These are phyloP conservation scores for Paragorgia papillata DNA, from an alignment of 92 coral and sea anemone genomes.

Conservation along the genomic window DNA sequence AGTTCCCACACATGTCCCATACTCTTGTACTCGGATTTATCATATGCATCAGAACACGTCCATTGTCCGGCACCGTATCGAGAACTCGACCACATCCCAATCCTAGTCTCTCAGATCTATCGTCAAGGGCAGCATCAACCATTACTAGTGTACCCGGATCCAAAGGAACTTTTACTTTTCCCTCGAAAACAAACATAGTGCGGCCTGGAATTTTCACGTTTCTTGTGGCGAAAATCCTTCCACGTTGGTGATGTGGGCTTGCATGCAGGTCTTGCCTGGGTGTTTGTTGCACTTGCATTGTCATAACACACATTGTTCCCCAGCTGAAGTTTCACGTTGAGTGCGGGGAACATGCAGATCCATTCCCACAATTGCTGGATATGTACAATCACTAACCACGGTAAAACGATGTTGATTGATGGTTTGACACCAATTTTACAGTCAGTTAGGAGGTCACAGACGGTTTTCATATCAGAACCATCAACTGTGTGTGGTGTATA, in stretches of 20 bases:
- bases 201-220: conserved; percentile 9
- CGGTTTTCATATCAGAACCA: not conserved
- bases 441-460: conserved; percentile 6
- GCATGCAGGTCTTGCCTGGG: not conserved
- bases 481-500: conserved; percentile 8
- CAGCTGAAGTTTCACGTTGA: not conserved
- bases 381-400: conserved; percentile 1
- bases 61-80: conserved; percentile 3
- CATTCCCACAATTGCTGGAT: conserved; percentile 8
- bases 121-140: conserved; percentile 12
- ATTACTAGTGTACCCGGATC: conserved; percentile 8
- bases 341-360: not conserved
- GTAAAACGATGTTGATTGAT: conserved; percentile 3
- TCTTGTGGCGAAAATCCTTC: conserved; percentile 7
- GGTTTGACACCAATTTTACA: not conserved
- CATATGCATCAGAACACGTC: conserved; percentile 28
- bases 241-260: not conserved
- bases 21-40: not conserved
- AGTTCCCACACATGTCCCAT: conserved; percentile 16
- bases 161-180: not conserved
- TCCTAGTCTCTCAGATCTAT: conserved; percentile 13
- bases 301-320: conserved; percentile 1
- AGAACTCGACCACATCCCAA: conserved; percentile 20
- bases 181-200: conserved; percentile 1
- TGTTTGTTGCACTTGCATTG: not conserved